Conservation (phyloP, 2,888 invertebrate species). For the Pterobdella sp. region DNA sequence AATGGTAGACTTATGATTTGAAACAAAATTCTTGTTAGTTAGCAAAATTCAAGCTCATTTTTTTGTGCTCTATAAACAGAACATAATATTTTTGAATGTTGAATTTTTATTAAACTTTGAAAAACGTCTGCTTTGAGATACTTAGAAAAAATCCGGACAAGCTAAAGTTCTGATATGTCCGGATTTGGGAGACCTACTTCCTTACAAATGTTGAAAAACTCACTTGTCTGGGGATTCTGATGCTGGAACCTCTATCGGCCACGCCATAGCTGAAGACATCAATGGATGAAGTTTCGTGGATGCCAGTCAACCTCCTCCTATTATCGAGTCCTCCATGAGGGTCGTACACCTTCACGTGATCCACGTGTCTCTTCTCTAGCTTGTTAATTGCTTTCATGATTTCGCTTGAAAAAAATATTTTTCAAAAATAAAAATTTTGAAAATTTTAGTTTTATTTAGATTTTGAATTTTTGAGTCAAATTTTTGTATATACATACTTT, state of each 20-base stretch:
- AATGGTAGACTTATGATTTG: too few relatives aligned
- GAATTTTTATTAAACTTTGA: too few relatives aligned
- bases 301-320: constrained; percentile 73
- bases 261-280: constrained; percentile 86
- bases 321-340: constrained; percentile 93
- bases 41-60: too few relatives aligned
- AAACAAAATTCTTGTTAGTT: too few relatives aligned
- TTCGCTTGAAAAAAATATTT: background rate
- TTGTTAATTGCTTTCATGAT: constrained; percentile 58
- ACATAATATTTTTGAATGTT: too few relatives aligned
- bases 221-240: constrained; percentile 74
- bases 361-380: constrained; percentile 77
- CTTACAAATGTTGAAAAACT: too few relatives aligned
- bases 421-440: background rate
- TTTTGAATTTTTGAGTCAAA: background rate
- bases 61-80: too few relatives aligned
- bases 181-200: too few relatives aligned
- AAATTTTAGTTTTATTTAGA: background rate
- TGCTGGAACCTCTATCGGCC: constrained; percentile 85
- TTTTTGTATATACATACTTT: background rate
- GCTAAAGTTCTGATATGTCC: too few relatives aligned
- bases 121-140: too few relatives aligned
- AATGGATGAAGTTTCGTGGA: constrained; percentile 91
- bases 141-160: too few relatives aligned
- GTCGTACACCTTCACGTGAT: constrained; percentile 92